Conservation (phyloP, 2,113 vertebrate genomes). For the Marmota monax region DNA sequence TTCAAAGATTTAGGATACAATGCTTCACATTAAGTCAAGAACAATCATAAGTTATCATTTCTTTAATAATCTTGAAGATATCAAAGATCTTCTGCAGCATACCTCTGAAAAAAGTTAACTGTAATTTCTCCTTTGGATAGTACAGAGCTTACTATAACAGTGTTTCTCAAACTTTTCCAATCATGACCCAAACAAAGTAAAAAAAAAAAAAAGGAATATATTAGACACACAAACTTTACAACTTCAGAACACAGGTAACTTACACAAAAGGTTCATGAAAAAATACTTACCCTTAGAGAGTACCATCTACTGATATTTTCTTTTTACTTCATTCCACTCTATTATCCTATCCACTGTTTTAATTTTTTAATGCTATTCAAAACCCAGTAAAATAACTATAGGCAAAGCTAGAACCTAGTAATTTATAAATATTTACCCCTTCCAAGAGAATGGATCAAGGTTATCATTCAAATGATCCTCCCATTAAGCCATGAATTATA, state of each 20-base stretch:
- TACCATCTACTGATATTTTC: background rate
- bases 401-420: constrained; percentile 17
- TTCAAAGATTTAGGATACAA: constrained; percentile 41
- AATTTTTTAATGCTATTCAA: constrained; percentile 31
- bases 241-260: constrained; percentile 41
- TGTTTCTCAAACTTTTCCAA: constrained; percentile 32
- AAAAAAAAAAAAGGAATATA: constrained; percentile 8
- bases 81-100: background rate
- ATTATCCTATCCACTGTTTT: background rate
- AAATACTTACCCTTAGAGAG: constrained; percentile 28
- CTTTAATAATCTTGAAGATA: constrained; percentile 49
- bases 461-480: background rate
- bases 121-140: background rate
- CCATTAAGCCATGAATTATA: constrained; percentile 24
- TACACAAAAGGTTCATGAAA: constrained; percentile 48
- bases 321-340: constrained; percentile 38
- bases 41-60: constrained; percentile 10
- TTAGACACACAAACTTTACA: background rate
- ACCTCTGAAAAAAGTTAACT: background rate
- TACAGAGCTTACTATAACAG: background rate
- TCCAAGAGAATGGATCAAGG: background rate
- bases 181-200: constrained; percentile 1
- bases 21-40: constrained; percentile 56
- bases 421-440: constrained; percentile 33
- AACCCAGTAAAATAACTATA: constrained; percentile 37